Evolutionary conservation across 2,888 invertebrate genomes (phyloP).

Genomic region (Megalurothrips usitatus): DNA sequence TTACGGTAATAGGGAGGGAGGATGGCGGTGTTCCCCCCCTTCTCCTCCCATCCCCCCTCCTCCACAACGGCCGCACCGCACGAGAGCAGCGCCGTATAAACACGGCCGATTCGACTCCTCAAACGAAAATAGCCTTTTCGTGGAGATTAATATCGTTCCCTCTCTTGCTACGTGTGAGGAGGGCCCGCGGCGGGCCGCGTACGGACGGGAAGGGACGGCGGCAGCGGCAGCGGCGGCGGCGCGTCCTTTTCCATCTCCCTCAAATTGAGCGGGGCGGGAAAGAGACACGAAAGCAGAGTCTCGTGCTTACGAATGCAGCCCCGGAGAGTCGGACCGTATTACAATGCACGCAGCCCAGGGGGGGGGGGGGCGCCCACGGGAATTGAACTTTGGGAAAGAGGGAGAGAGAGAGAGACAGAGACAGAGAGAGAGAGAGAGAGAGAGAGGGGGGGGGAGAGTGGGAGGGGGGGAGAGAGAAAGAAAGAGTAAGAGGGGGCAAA

Average conservation of each 20-base stretch:
- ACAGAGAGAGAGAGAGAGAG: neutral
- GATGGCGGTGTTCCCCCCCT: neutral
- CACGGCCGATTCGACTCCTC: constrained; percentile 34
- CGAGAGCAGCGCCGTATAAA: neutral
- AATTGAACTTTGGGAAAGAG: neutral
- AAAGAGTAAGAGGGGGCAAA: neutral
- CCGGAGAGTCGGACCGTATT: neutral
- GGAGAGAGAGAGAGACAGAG: neutral
- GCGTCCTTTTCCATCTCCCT: too few relatives aligned
- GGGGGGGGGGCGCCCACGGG: neutral
- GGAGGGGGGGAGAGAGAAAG: neutral
- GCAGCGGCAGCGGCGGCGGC: too few relatives aligned
- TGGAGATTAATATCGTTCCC: constrained; percentile 30
- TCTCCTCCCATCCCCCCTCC: too few relatives aligned
- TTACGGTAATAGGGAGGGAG: neutral
- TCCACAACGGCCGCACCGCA: neutral
- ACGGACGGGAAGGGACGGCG: neutral
- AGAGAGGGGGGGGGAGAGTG: neutral
- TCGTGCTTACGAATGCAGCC: too few relatives aligned
- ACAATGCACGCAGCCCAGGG: neutral
- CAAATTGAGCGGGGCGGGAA: too few relatives aligned
- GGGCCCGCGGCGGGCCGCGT: neutral
- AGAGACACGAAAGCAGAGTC: too few relatives aligned
- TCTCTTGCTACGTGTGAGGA: neutral
- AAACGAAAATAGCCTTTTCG: constrained; percentile 33